phyloP scores from a whole-genome alignment of 2,888 invertebrate genomes.

The Macrophya annulata region DNA sequence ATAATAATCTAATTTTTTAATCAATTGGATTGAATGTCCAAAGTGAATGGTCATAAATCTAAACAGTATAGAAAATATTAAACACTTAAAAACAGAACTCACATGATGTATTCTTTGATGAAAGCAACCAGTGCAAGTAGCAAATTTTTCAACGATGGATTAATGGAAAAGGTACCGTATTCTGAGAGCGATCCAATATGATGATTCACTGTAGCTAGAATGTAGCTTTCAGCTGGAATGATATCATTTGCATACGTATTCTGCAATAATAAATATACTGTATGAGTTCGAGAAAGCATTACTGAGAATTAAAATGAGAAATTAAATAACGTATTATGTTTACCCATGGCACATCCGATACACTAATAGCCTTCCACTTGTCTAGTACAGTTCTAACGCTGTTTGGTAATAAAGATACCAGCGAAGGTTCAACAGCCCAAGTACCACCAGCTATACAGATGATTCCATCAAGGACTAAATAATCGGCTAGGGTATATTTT shows the following conservation, averaged over 20 bases:
- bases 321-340: slow-evolving; percentile 62
- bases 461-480: slow-evolving; percentile 78
- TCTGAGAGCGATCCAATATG: slow-evolving; percentile 85
- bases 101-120: slow-evolving; percentile 83
- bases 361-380: slow-evolving; percentile 83
- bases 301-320: neutral
- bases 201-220: slow-evolving; percentile 87
- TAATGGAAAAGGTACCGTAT: slow-evolving; percentile 82
- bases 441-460: slow-evolving; percentile 78
- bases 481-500: slow-evolving; percentile 80
- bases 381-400: slow-evolving; percentile 83
- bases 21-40: neutral
- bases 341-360: slow-evolving; percentile 84
- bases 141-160: slow-evolving; percentile 85
- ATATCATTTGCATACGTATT: slow-evolving; percentile 88
- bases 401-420: slow-evolving; percentile 82
- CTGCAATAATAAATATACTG: slow-evolving; percentile 78
- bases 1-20: neutral
- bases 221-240: slow-evolving; percentile 91
- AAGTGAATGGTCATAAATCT: slow-evolving; percentile 1
- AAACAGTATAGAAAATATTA: slow-evolving; percentile 32
- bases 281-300: neutral
- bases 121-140: slow-evolving; percentile 85
- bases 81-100: slow-evolving; percentile 66
- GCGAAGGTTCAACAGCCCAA: slow-evolving; percentile 80